Evolutionary conservation across 2,888 invertebrate species (phyloP).

Genomic region (Slavum lentiscoides): DNA sequence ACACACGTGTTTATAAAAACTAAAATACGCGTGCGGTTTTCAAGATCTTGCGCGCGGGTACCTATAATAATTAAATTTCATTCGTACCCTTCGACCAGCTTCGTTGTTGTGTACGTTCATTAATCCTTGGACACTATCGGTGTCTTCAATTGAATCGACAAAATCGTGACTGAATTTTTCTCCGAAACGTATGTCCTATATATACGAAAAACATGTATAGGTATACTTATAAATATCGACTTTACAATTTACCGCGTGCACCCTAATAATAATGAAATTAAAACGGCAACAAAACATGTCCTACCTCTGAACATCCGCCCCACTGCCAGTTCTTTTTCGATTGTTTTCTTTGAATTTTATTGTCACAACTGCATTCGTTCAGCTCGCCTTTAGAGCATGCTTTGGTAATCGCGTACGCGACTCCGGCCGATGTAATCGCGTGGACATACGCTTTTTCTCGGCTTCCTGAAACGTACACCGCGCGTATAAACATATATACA

Average conservation of each 20-base stretch:
- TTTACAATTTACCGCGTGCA: not conserved
- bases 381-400: constrained; percentile 85
- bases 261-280: not conserved
- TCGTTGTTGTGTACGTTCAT: constrained; percentile 93
- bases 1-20: too few species aligned
- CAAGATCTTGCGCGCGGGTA: too few species aligned
- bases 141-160: constrained; percentile 79
- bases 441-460: constrained; percentile 88
- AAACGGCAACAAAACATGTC: not conserved
- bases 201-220: too few species aligned
- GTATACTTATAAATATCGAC: not conserved
- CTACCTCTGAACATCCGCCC: constrained; percentile 90
- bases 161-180: constrained; percentile 84
- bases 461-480: constrained; percentile 67
- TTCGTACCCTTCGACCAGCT: constrained; percentile 78
- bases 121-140: constrained; percentile 72
- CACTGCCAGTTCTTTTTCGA: constrained; percentile 84
- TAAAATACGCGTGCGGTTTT: too few species aligned
- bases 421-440: constrained; percentile 85
- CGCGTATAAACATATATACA: too few species aligned
- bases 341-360: constrained; percentile 68
- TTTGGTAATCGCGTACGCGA: constrained; percentile 83
- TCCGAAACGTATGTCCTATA: constrained; percentile 79
- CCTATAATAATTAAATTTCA: not conserved
- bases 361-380: constrained; percentile 86